Evolutionary conservation across 2,888 invertebrate genomes (phyloP), one percentile per base, ranked within the genome.

Genomic region (Pristionchus fissidentatus): DNA sequence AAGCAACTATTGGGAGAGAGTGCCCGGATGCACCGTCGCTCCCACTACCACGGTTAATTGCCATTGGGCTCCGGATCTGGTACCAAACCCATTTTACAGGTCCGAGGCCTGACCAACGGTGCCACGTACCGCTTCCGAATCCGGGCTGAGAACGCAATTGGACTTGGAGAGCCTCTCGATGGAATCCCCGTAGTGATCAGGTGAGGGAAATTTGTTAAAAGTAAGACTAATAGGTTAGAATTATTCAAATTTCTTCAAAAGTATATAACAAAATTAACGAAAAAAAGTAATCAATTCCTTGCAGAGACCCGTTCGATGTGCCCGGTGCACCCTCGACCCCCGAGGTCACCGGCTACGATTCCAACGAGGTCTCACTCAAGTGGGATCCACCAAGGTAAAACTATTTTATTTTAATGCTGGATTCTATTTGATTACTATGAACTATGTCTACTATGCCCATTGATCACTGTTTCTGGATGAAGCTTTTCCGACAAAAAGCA

Each of bases 101-200:
- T 96, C 32, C 96, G 97, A 92, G 96, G 96, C 85, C 94, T 99
- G 75, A 95, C 95, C 22, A 97, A 98, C 94, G 97, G 97, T 89
- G 96, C 96, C 93, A 89, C 90, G 57, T 93, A 93, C 93, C 94
- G 96, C 32, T 98, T 99, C 95, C 95, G 98, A 86, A 97, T 98
- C 38, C 95, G 96, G 84, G 98, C 99, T 29, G 98, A 98, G 93
- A 99, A 98, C 93, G 95, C 97, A 88, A 97, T 97, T 92, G 99
- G 99, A 55, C 95, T 97, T 0, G 97, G 98, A 7, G 97, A 98
- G 88, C 97, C 98, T 0, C 94, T 97, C 84, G 96, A 97, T 90
- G 96, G 97, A 89, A 96, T 96, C 92, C 96, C 97, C 41, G 87
- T 89, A 13, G 86, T 87, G 35, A 88, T 89, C 86, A 88, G 88